A percentile compares a stretch with the other conserved stretches of the same genome.
Conservation (phyloP, 2,797 vertebrate genomes). For the Gambusia yucatana region DNA sequence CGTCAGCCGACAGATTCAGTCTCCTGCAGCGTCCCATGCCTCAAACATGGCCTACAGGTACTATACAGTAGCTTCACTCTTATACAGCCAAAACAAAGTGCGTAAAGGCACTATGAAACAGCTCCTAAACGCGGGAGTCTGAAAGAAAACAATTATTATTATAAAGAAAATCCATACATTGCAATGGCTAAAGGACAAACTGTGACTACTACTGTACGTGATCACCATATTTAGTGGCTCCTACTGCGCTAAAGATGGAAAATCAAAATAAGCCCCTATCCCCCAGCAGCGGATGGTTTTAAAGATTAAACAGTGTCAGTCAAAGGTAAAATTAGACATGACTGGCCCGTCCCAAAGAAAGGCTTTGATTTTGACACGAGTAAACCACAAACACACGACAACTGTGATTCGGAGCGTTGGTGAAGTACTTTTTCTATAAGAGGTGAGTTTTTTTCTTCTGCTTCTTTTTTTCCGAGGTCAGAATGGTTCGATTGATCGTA, state of each 20-base stretch:
- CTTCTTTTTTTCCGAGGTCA: slow-evolving; percentile 54
- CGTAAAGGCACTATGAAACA: slow-evolving; percentile 83
- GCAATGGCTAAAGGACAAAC: slow-evolving; percentile 61
- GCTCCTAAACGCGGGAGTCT: slow-evolving; percentile 75
- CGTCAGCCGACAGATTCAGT: slow-evolving; percentile 32
- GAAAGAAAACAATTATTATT: slow-evolving; percentile 41
- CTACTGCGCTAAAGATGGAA: slow-evolving; percentile 61
- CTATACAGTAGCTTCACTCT: slow-evolving; percentile 70
- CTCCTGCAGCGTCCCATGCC: slow-evolving; percentile 37
- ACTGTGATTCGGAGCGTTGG: slow-evolving; percentile 32
- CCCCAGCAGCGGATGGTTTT: slow-evolving; percentile 74
- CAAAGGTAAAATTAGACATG: slow-evolving; percentile 47
- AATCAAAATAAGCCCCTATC: slow-evolving; percentile 66
- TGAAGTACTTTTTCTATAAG: slow-evolving; percentile 57
- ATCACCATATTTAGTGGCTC: slow-evolving; percentile 72
- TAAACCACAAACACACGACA: slow-evolving; percentile 51
- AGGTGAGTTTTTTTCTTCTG: slow-evolving; percentile 29
- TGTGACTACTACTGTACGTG: slow-evolving; percentile 52
- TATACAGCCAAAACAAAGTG: slow-evolving; percentile 77
- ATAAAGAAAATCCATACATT: slow-evolving; percentile 48
- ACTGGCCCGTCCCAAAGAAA: slow-evolving; percentile 21
- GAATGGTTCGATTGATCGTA: slow-evolving; percentile 49
- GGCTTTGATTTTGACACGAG: slow-evolving; percentile 44
- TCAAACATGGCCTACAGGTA: slow-evolving; percentile 60
- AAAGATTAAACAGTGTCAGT: slow-evolving; percentile 69